Evolutionary conservation across 2,888 invertebrate species (phyloP).

Genomic region (Seira musarum): DNA sequence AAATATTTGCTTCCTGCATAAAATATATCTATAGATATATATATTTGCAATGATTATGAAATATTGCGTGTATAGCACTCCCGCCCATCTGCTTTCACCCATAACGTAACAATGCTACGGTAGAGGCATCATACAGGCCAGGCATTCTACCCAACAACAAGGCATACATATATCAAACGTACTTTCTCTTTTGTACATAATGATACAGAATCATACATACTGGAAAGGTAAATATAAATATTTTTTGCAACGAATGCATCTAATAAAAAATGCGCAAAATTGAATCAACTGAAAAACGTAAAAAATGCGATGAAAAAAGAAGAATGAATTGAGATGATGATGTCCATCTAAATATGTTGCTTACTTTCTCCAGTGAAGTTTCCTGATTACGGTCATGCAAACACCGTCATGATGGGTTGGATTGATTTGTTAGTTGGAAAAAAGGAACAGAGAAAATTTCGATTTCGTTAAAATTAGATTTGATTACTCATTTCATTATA

Average conservation of each 20-base stretch:
- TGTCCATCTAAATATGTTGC: conserved; percentile 72
- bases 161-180: neutral
- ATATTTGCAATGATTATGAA: too few species aligned
- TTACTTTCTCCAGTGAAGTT: conserved; percentile 98
- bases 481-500: conserved; percentile 18
- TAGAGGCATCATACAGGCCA: neutral
- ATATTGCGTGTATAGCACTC: too few species aligned
- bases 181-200: neutral
- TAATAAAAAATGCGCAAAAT: conserved; percentile 39
- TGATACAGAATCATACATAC: conserved; percentile 2
- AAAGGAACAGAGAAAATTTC: conserved; percentile 65
- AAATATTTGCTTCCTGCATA: too few species aligned
- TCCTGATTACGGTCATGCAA: conserved; percentile 76
- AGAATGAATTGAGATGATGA: conserved; percentile 49
- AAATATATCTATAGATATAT: too few species aligned
- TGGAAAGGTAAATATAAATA: conserved; percentile 35
- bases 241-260: conserved; percentile 32
- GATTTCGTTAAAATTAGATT: conserved; percentile 49
- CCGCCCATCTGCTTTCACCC: neutral
- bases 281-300: conserved; percentile 52
- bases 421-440: conserved; percentile 59
- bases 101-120: neutral
- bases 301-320: conserved; percentile 47
- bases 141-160: neutral
- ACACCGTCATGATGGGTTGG: conserved; percentile 64